These are phyloP conservation scores for Pentalonia nigronervosa DNA, from an alignment of 1,140 invertebrate genomes.

Conservation along the genomic window DNA sequence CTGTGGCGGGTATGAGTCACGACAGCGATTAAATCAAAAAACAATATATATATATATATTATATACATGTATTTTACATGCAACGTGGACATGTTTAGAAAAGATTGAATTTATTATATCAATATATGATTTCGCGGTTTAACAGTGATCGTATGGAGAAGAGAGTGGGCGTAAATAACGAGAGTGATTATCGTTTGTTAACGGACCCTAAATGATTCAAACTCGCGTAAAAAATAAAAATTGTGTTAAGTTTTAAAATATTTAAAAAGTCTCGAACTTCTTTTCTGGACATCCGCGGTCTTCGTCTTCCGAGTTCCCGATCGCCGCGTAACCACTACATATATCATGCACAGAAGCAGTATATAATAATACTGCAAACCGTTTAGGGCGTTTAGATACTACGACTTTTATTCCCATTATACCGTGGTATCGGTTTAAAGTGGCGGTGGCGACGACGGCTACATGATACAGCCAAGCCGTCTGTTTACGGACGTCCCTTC, in stretches of 20 bases:
- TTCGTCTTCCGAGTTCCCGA: not conserved
- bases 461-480: not conserved
- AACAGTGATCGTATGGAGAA: not conserved
- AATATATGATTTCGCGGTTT: not conserved
- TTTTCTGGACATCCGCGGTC: not conserved
- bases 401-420: not conserved
- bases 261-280: not conserved
- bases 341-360: not conserved
- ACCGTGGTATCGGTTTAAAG: not conserved
- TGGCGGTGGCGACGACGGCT: not conserved
- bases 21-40: not conserved
- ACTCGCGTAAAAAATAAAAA: not conserved
- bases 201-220: not conserved
- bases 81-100: not conserved
- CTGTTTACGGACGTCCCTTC: conserved; percentile 12
- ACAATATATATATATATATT: not conserved
- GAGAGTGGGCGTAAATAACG: not conserved
- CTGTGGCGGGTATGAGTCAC: not conserved
- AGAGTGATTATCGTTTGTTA: not conserved
- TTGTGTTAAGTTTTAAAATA: not conserved
- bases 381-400: too few species aligned
- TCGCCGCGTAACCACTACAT: not conserved
- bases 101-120: not conserved
- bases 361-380: not conserved
- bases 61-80: not conserved